Base-by-base conservation (phyloP, 2,797 vertebrate genomes). In the Leucoraja ocellata region DNA sequence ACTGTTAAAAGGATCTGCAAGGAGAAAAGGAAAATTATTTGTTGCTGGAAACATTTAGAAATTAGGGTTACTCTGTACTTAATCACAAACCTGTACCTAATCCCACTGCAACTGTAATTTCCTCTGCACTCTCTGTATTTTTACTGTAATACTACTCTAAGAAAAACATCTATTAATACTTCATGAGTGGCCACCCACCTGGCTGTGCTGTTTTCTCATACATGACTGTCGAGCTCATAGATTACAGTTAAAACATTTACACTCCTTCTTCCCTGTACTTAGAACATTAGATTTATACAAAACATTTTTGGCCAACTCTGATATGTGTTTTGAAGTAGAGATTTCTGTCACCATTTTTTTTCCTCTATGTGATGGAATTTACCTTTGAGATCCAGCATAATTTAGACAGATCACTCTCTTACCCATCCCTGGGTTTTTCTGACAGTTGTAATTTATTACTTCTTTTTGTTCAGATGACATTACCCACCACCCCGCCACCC, bases 1-100 rank as follows among this genome's bases (percentile, higher is more conserved):
- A 94, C 95, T 96, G 96, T 97, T 97, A 96, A 96, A 96, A 93
- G 96, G 97, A 98, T 98, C 97, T 98, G 97, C 96, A 97, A 98
- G 97, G 63, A 36, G 25, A 54, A 98, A 98, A 97, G 97, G 97
- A 96, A 96, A 96, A 95, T 97, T 95, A 96, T 97, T 97, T 96
- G 96, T 97, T 97, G 95, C 90, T 97, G 97, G 97, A 98, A 97
- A 96, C 94, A 95, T 95, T 76, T 36, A 92, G 90, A 92, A 92
- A 92, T 92, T 92, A 92, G 54, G 36, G 90, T 54, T 92, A 74
- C 94, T 95, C 94, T 95, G 95, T 95, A 93, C 96, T 96, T 97
- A 97, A 97, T 98, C 97, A 97, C 95, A 94, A 94, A 97, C 96
- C 97, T 97, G 97, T 96, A 97, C 97, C 97, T 97, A 95, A 96